phyloP scores from a whole-genome alignment of 2,888 invertebrate species.

The Chorisops tibialis region DNA sequence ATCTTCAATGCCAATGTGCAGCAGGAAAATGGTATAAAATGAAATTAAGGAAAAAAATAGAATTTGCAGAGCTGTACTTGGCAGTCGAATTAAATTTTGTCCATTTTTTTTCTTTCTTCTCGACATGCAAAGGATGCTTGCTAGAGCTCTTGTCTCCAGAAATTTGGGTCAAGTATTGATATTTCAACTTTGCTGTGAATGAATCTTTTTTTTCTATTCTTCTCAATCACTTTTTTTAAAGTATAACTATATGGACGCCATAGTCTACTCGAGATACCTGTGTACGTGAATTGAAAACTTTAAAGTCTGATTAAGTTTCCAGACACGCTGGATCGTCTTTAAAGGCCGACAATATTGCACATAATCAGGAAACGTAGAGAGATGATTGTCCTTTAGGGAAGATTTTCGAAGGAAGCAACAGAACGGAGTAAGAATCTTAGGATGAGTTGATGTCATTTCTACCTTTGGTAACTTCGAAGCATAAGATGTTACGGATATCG shows the following conservation, averaged over 20 bases:
- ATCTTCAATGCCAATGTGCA: no score
- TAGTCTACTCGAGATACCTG: background rate
- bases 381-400: no score
- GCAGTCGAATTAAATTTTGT: constrained; percentile 9
- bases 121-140: background rate
- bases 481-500: no score
- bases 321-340: background rate
- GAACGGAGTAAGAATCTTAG: no score
- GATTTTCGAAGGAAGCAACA: no score
- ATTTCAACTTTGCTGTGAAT: background rate
- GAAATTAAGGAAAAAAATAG: background rate
- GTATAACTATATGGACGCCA: background rate
- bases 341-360: no score
- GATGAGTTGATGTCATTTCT: no score
- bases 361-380: no score
- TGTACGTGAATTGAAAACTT: constrained; percentile 1
- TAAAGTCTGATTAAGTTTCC: constrained; percentile 4
- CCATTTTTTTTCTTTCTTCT: constrained; percentile 1
- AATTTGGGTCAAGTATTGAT: constrained; percentile 16
- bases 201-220: background rate
- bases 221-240: background rate
- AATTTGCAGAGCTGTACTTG: background rate
- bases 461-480: no score
- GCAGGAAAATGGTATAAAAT: background rate
- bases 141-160: background rate